Base-by-base conservation (phyloP, 2,888 invertebrate genomes). In the Entomobrya proxima region DNA sequence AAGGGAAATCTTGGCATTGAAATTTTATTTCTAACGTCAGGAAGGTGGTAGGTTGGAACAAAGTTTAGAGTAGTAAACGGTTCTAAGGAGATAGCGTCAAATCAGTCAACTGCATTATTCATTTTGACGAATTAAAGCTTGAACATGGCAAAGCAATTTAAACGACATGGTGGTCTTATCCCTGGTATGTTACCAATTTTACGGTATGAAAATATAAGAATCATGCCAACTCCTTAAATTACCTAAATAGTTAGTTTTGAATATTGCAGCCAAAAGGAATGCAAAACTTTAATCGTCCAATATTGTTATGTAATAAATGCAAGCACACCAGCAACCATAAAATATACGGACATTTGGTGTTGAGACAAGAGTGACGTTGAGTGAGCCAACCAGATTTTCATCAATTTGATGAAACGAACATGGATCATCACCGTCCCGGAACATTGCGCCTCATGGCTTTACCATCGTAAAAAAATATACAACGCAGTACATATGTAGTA, bases 171-270 rank as follows among this genome's bases (percentile, higher is more conserved):
- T 74, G 81, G 81, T 81, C 81, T 40, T 24, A 18, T 74, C 32
- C 32, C 35, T 21, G 74, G 37, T 74, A 74, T 74, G 74, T 13
- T 69, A 47, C 74, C 74, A 81, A 81, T 81, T 81, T 81, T 81
- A 74, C 61, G 69, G 58, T 52, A 72, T 50, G 82, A 83, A 83
- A 83, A 67, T 67, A 37, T n/a, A 52, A 21, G 55, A 24, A 61
- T 76, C 82, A 83, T 67, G 76, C 82, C 64, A 83, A 72, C 44
- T 47, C 47, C 55, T 52, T 24, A 74, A 74, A 76, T 61, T 67
- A 67, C 50, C 35, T 55, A 75, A 72, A 27, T 52, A 15, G 11
- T n/a, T n/a, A n/a, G n/a, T n/a, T n/a, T n/a, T n/a, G n/a, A n/a
- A 15, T 47, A n/a, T 47, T 47, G 47, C 13, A 15, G 11, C 15